Percentiles rank a stretch among this genome's conserved stretches.
phyloP scores from a whole-genome alignment of 2,113 vertebrate genomes.

The Phainopepla nitens region DNA sequence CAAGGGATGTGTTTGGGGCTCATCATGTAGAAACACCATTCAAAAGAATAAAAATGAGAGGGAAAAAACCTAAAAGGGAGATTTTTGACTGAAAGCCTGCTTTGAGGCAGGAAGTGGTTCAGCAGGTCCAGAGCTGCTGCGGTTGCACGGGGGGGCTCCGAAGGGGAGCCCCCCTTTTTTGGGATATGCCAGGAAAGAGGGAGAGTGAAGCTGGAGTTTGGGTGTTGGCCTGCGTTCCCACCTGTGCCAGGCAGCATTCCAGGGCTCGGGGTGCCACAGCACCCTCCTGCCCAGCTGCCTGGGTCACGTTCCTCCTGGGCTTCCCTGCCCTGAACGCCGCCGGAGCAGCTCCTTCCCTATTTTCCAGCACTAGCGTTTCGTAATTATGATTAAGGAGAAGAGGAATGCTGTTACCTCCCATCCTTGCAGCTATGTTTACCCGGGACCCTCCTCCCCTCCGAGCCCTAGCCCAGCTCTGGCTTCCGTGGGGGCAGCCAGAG shows the following conservation, averaged over 20 bases:
- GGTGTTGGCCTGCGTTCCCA: background rate
- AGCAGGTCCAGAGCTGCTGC: background rate
- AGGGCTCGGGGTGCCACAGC: background rate
- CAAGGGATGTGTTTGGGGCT: background rate
- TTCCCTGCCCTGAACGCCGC: too few species aligned
- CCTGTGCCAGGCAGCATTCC: background rate
- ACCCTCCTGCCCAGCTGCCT: too few species aligned
- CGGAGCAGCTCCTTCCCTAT: background rate
- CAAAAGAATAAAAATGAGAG: too few species aligned
- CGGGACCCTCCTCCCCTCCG: background rate
- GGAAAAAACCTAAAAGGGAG: rapidly evolving
- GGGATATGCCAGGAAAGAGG: too few species aligned
- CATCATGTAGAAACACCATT: background rate
- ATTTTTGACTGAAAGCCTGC: background rate
- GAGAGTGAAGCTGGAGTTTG: background rate
- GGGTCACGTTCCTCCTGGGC: too few species aligned
- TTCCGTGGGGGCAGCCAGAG: background rate
- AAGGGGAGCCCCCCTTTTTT: rapidly evolving
- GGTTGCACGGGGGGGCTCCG: rapidly evolving
- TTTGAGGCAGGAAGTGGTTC: background rate
- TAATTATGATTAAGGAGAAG: background rate
- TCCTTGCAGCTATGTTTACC: background rate
- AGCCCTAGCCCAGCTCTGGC: background rate
- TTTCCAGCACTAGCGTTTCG: background rate
- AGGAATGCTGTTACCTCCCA: background rate